Evolutionary conservation across 2,797 vertebrate species (phyloP).

Genomic region (Acestrorhynchus altus): DNA sequence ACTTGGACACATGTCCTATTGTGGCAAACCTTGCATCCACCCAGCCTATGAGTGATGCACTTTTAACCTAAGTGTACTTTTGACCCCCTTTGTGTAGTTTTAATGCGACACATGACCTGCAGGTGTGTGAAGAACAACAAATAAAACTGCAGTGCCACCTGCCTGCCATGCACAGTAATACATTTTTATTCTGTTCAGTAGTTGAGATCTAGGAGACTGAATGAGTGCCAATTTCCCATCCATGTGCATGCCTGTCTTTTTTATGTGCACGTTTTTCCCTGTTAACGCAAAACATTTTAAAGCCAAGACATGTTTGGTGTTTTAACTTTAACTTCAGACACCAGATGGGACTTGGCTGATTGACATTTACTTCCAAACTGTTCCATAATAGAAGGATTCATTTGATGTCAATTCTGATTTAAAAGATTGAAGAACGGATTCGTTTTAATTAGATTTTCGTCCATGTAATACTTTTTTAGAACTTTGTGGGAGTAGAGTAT

Average conservation of each 20-base stretch:
- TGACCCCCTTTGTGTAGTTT: slow-evolving; percentile 1
- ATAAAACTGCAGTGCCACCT: background rate
- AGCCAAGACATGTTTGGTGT: no score
- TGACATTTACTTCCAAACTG: no score
- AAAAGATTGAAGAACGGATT: no score
- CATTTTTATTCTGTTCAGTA: background rate
- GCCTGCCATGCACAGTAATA: background rate
- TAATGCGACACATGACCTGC: background rate
- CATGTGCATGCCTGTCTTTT: background rate
- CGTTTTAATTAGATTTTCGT: background rate
- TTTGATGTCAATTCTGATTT: no score
- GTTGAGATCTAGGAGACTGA: background rate
- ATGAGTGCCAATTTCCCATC: background rate
- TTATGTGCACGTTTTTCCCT: no score
- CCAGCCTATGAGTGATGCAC: background rate
- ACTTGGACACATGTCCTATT: background rate
- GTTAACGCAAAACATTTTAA: no score
- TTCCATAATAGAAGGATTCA: background rate
- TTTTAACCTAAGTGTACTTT: slow-evolving; percentile 62
- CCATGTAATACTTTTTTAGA: background rate
- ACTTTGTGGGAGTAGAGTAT: background rate
- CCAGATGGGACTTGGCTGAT: background rate
- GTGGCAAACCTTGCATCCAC: background rate
- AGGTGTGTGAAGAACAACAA: background rate
- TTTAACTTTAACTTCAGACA: background rate